Evolutionary conservation across 2,888 invertebrate species (phyloP).

Genomic region (Stenchaetothrips biformis): DNA sequence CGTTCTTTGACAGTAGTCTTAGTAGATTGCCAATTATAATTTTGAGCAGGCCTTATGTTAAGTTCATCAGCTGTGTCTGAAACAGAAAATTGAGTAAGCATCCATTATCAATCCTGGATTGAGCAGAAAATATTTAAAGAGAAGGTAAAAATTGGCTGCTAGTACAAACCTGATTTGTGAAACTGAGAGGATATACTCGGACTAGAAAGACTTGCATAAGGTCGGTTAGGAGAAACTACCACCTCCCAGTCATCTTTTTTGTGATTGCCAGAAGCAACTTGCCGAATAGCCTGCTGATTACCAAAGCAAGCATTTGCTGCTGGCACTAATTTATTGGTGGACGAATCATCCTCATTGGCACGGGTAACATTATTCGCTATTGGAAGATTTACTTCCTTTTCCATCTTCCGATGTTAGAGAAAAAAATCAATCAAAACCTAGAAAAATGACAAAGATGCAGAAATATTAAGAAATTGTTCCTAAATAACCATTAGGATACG

Average conservation of each 20-base stretch:
- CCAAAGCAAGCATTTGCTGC: neutral
- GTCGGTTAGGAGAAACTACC: neutral
- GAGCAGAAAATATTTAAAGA: neutral
- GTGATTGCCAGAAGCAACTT: neutral
- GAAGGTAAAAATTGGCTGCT: neutral
- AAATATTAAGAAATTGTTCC: neutral
- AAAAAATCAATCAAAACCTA: too few relatives aligned
- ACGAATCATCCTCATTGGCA: neutral
- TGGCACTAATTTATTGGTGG: neutral
- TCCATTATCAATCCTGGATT: neutral
- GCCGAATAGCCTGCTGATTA: neutral
- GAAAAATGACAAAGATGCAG: neutral
- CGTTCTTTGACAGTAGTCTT: constrained; percentile 71
- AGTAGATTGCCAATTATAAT: constrained; percentile 66
- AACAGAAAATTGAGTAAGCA: neutral
- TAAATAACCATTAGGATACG: neutral
- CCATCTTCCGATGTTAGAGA: neutral
- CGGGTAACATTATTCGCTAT: neutral
- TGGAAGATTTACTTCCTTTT: neutral
- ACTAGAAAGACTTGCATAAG: too few relatives aligned
- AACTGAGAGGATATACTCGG: neutral
- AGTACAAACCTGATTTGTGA: neutral
- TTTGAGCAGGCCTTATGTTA: constrained; percentile 22
- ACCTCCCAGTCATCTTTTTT: neutral
- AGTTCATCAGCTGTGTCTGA: neutral